Percentiles rank a stretch among this genome's conserved stretches.
Conservation (phyloP, 2,113 vertebrate genomes). For the Pavo muticus region DNA sequence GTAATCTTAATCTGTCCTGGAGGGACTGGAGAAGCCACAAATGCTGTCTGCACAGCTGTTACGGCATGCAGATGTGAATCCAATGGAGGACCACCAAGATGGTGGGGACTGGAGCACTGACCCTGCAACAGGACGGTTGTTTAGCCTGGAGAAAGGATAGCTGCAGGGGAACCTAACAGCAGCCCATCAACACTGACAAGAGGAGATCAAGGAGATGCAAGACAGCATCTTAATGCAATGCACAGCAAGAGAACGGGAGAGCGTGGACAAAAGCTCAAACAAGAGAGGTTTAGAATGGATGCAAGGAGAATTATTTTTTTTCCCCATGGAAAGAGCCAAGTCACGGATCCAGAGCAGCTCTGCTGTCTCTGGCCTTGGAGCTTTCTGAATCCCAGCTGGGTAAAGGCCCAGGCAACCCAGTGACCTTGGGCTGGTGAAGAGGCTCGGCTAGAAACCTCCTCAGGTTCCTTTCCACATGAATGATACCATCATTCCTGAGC, state of each 20-base stretch:
- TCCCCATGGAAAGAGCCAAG: neutral
- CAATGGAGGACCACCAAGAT: fast-evolving
- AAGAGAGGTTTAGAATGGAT: neutral
- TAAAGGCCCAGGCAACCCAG: neutral
- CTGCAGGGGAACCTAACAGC: neutral
- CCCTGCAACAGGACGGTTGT: neutral
- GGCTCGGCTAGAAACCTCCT: neutral
- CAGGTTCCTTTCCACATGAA: neutral
- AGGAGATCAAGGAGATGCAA: neutral
- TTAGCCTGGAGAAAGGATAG: neutral
- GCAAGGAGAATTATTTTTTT: neutral
- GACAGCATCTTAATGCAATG: neutral
- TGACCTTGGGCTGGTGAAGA: neutral
- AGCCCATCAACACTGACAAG: fast-evolving
- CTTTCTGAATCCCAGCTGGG: neutral
- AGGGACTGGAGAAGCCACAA: neutral
- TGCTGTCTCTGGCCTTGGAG: neutral
- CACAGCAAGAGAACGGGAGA: fast-evolving
- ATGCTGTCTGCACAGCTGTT: neutral
- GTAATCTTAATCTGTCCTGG: neutral
- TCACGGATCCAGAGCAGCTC: neutral
- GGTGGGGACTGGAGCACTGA: neutral
- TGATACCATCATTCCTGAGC: neutral
- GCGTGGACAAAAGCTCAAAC: neutral
- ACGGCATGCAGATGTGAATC: neutral